Conservation (phyloP, 2,888 invertebrate genomes). For the Empis livida region DNA sequence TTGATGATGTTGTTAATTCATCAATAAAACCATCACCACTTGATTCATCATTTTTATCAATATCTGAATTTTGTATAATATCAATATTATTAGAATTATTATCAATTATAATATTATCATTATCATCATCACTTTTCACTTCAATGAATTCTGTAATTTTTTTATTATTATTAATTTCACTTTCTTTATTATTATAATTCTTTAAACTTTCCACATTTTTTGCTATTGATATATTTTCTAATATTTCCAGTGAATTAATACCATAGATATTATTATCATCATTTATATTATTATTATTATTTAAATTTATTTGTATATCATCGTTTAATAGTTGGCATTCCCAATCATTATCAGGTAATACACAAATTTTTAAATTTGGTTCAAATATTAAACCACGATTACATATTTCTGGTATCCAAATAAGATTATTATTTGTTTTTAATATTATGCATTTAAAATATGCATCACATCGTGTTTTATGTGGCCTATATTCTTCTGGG, state of each 20-base stretch:
- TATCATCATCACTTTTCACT: slow-evolving; percentile 12
- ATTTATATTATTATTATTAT: neutral
- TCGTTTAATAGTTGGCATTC: slow-evolving; percentile 26
- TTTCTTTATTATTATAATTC: slow-evolving; percentile 17
- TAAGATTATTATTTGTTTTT: slow-evolving; percentile 20
- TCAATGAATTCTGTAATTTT: slow-evolving; percentile 10
- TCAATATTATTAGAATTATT: slow-evolving; percentile 1
- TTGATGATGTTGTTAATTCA: slow-evolving; percentile 22
- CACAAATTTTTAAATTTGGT: slow-evolving; percentile 29
- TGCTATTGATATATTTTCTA: neutral
- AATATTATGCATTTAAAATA: slow-evolving; percentile 30
- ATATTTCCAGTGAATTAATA: slow-evolving; percentile 6
- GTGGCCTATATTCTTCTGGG: slow-evolving; percentile 29
- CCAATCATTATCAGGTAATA: slow-evolving; percentile 35
- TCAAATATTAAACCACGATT: slow-evolving; percentile 32
- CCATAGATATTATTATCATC: slow-evolving; percentile 12
- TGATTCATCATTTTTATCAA: slow-evolving; percentile 18
- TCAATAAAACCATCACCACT: slow-evolving; percentile 28
- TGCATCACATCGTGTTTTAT: slow-evolving; percentile 32
- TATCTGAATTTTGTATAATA: slow-evolving; percentile 2
- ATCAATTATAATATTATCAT: neutral
- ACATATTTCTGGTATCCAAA: slow-evolving; percentile 32
- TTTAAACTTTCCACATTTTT: slow-evolving; percentile 13
- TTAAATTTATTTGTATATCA: neutral
- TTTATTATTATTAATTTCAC: slow-evolving; percentile 4